Conservation (phyloP, 1,140 invertebrate genomes). For the Laupala kohalensis region DNA sequence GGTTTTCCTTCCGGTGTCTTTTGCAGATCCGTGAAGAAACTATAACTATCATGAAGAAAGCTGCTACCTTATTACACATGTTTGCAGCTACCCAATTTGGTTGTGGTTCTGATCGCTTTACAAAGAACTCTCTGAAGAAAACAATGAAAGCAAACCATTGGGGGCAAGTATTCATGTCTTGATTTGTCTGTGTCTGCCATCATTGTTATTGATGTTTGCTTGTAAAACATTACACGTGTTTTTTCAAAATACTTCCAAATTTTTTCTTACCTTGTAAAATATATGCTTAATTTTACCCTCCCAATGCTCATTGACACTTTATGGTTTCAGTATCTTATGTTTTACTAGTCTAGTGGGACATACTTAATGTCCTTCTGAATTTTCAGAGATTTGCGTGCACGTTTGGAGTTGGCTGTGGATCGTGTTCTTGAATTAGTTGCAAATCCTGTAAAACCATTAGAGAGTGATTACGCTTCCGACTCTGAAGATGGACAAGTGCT, state of each 20-base stretch:
- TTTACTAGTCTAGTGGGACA: too few species aligned
- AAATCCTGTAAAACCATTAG: slow-evolving; percentile 31
- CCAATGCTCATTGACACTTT: too few species aligned
- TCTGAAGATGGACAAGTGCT: slow-evolving; percentile 40
- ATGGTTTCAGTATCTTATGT: too few species aligned
- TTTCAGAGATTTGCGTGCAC: slow-evolving; percentile 73
- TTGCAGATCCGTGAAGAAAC: slow-evolving; percentile 35
- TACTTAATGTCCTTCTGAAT: background rate
- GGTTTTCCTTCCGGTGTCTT: background rate
- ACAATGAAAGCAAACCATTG: slow-evolving; percentile 76
- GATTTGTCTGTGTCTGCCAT: background rate
- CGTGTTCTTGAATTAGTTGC: slow-evolving; percentile 52
- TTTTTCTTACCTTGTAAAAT: too few species aligned
- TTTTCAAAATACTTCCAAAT: background rate
- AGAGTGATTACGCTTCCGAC: slow-evolving; percentile 48
- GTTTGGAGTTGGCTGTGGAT: slow-evolving; percentile 79
- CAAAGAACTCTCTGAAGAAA: slow-evolving; percentile 73
- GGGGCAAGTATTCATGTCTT: slow-evolving; percentile 45
- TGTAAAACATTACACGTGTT: background rate
- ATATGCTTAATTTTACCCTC: too few species aligned
- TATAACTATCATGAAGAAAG: slow-evolving; percentile 64
- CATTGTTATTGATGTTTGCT: background rate
- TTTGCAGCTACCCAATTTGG: slow-evolving; percentile 86
- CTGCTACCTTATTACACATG: slow-evolving; percentile 77
- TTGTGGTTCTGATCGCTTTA: slow-evolving; percentile 58